Base-by-base conservation (phyloP, 2,888 invertebrate genomes). In the Aspidapion aeneum region DNA sequence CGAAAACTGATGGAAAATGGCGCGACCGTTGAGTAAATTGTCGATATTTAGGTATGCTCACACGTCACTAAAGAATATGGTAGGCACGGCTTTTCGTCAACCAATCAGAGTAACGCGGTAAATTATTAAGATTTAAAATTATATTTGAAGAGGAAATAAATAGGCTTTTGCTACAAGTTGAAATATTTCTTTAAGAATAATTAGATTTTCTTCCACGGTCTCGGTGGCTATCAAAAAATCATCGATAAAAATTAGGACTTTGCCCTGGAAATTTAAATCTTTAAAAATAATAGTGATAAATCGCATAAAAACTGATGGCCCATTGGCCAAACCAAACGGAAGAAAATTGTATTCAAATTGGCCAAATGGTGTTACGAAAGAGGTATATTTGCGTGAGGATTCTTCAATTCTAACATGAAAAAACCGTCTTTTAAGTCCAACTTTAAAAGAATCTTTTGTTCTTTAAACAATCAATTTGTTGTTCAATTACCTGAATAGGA, bases 341-440 rank as follows among this genome's bases (percentile, higher is more conserved):
- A 74, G 73, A 61, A 66, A 66, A 16, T 65, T 20, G 66, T 68
- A 76, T 66, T 75, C 73, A 61, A 58, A 75, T 55, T 75, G 74
- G 0, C 74, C 73, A 20, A 68, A 60, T 16, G 69, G 71, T 0
- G 72, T 73, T 2, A 72, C 64, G 66, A 77, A 77, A 1, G 74
- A 69, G 1, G 74, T 75, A 49, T 72, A 71, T 63, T 73, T 67
- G 1, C 68, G 62, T 2, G 72, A 73, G 9, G 68, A 61, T n/a
- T n/a, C 62, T 71, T 62, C 20, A 75, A 48, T 17, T 54, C 54
- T 16, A 75, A 67, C 51, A 75, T 74, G 57, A 74, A 67, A 56
- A 74, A 76, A 1, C 69, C 74, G 64, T 70, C 70, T 57, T 69
- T 70, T 16, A 76, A 63, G 65, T 76, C 74, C 18, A 76, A 61